Conservation (phyloP, 2,113 vertebrate genomes). For the Istiophorus platypterus region DNA sequence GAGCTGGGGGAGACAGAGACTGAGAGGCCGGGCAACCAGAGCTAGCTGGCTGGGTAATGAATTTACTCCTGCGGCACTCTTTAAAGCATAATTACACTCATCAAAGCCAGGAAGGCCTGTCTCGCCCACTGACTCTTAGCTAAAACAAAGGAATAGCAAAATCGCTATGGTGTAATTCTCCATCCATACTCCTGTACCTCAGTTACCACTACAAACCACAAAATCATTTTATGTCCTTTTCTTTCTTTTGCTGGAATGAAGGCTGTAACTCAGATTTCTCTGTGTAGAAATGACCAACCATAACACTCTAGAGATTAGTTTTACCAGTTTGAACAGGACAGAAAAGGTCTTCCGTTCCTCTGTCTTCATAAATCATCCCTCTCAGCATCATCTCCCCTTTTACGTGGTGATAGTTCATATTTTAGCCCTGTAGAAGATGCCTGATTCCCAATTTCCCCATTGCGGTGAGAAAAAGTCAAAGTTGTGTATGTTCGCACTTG, state of each 20-base stretch:
- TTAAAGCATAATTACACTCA: constrained; percentile 83
- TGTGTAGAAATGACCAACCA: constrained; percentile 5
- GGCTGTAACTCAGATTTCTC: constrained; percentile 20
- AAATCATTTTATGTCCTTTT: constrained; percentile 34
- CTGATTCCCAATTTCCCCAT: constrained; percentile 19
- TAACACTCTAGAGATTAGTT: constrained; percentile 27
- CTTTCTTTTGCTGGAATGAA: constrained; percentile 18
- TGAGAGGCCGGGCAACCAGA: constrained; percentile 57
- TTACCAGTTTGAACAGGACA: not conserved
- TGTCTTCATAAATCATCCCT: not conserved
- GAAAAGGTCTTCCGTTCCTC: not conserved
- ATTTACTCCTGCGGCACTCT: constrained; percentile 83
- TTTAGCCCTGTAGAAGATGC: not conserved
- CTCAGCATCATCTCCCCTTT: not conserved
- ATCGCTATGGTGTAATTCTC: constrained; percentile 41
- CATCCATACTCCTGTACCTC: constrained; percentile 45
- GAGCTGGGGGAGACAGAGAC: constrained; percentile 62
- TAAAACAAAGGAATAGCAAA: constrained; percentile 73
- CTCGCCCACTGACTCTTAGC: constrained; percentile 73
- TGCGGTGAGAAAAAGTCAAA: constrained; percentile 79
- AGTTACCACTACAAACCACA: constrained; percentile 42
- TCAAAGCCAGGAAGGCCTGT: constrained; percentile 76
- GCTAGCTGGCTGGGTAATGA: constrained; percentile 80
- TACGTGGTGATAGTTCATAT: constrained; percentile 20
- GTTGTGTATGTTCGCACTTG: constrained; percentile 63